Evolutionary conservation across 1,140 invertebrate genomes (phyloP).

Genomic region (Macrobrachium nipponense): DNA sequence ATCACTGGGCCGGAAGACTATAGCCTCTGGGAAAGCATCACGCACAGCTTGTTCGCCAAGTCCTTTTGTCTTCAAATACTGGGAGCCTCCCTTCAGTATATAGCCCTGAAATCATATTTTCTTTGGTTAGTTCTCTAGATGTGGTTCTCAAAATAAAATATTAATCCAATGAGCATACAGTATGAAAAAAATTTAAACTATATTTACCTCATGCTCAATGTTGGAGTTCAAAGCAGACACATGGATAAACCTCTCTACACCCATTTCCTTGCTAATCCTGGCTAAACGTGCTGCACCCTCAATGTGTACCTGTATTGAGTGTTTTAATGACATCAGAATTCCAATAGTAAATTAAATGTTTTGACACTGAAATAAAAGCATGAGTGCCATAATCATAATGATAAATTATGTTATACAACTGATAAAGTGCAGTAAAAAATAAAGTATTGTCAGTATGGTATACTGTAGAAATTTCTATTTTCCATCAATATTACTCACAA

Average conservation of each 20-base stretch:
- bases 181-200: neutral
- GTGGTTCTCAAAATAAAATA: neutral
- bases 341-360: neutral
- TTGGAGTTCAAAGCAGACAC: slow-evolving; percentile 82
- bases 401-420: neutral
- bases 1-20: slow-evolving; percentile 90
- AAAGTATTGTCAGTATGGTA: too few relatives aligned
- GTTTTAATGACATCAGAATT: neutral
- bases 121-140: neutral
- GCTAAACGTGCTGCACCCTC: slow-evolving; percentile 81
- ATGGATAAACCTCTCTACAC: slow-evolving; percentile 88
- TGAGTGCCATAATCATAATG: neutral
- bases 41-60: slow-evolving; percentile 87
- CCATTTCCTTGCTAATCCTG: slow-evolving; percentile 79
- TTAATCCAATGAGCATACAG: neutral
- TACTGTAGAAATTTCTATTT: neutral
- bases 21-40: slow-evolving; percentile 95
- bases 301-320: slow-evolving; percentile 68
- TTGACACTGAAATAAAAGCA: neutral
- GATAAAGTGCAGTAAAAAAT: too few relatives aligned
- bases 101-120: slow-evolving; percentile 65
- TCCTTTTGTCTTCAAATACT: slow-evolving; percentile 80
- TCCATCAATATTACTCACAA: neutral
- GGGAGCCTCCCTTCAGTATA: slow-evolving; percentile 75
- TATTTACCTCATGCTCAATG: slow-evolving; percentile 74